Base-by-base conservation (phyloP, 2,888 invertebrate genomes). In the Bombylius major region DNA sequence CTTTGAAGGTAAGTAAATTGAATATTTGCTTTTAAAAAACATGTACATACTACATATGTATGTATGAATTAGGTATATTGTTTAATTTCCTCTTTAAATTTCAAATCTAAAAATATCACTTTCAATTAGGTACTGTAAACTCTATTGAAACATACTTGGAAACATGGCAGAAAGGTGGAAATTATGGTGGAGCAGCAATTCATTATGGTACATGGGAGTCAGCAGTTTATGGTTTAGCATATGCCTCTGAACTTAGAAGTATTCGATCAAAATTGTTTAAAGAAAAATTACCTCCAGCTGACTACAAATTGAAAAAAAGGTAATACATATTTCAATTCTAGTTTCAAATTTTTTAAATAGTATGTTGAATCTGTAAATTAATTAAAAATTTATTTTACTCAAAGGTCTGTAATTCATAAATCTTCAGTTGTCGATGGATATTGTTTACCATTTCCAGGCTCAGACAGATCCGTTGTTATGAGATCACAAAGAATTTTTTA, bases 181-280 rank as follows among this genome's bases (percentile, higher is more conserved):
- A 62, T 1, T 46, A 54, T 13, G 59, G 62, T 3, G 81, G 79
- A 7, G 75, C 86, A 0, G 61, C 69, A 5, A 65, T 89, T 47
- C 86, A 97, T 75, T 87, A 82, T 68, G 93, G 87, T 13, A 97
- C 97, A 0, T 96, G 92, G 86, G 86, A 90, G 68, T 93, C 95
- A 0, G 81, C 88, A 0, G 80, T 97, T 5, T 77, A 92, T 69
- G 86, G 90, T 0, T 65, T 95, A 53, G 81, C 84, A 0, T 75
- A 86, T 69, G 66, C 72, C 3, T 63, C 76, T 54, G 86, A 92
- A 65, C 70, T 94, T 55, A 73, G 75, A 5, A 73, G 71, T 0
- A 69, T 95, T 11, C 79, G 94, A 42, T 73, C 77, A 55, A 77
- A 87, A 66, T 68, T 93, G 36, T 90, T 77, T 63, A 80, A 86